Base-by-base conservation (phyloP, 2,888 invertebrate species). In the Andricus quercusramuli region DNA sequence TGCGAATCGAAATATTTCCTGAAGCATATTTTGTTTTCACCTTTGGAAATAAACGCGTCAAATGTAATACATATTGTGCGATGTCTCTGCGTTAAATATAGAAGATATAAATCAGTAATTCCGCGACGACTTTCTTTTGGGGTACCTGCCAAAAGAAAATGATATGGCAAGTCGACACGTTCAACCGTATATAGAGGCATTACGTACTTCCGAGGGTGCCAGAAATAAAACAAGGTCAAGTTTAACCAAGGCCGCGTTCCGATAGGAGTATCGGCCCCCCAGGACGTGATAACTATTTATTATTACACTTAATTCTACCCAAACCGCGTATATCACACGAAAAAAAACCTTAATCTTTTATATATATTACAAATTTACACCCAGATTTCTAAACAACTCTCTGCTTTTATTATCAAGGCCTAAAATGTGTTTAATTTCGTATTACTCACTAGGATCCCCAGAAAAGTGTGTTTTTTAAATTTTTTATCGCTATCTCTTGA, bases 151-250 rank as follows among this genome's bases (percentile, higher is more conserved):
- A 65, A 65, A 65, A 64, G 25, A 65, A 65, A 65, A 32, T 65
- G 32, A 65, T 65, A 65, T 65, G 17, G 32, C 65, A 65, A 65
- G 65, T 56, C 56, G 56, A 56, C 56, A 25, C 64, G 22, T 65
- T 65, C 17, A 65, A 29, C 65, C 29, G 29, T 65, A 65, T 65
- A 29, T 20, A 65, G 29, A 32, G 32, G 20, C 20, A 65, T 65
- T 32, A 65, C 29, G 32, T 32, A 65, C 32, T 29, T 65, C 13
- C 29, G 32, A 65, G 83, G 87, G 89, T 90, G 90, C 91, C 90
- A 91, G 90, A 93, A 93, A 93, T 93, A 93, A 92, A 93, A 90
- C 93, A 92, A 93, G 93, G 93, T 93, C 93, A 93, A 92, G 91
- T 92, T 93, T 92, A 89, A 89, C 90, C 86, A 92, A 93, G 93